phyloP scores from a whole-genome alignment of 2,113 vertebrate genomes.

The Bos javanicus region DNA sequence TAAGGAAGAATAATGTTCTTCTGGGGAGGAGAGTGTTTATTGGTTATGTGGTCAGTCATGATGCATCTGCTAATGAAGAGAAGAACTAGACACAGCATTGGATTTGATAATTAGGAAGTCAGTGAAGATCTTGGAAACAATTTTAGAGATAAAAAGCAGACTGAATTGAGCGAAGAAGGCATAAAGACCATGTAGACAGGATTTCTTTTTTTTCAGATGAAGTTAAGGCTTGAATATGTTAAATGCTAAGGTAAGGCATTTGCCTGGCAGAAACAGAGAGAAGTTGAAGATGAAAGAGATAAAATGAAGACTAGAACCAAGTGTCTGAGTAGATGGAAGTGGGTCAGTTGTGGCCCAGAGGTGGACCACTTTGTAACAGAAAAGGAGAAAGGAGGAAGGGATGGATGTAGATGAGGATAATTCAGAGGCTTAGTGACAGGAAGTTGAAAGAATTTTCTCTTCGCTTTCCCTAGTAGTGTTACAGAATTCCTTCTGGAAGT shows the following conservation, averaged over 20 bases:
- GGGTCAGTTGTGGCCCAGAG: not conserved
- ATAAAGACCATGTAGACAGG: conserved; percentile 1
- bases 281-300: conserved; percentile 24
- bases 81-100: not conserved
- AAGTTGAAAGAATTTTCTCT: conserved; percentile 54
- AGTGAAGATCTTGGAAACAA: not conserved
- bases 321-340: conserved; percentile 18
- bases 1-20: not conserved
- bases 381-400: conserved; percentile 18
- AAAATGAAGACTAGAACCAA: conserved; percentile 29
- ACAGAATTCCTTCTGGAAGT: conserved; percentile 71
- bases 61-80: not conserved
- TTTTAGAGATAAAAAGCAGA: conserved; percentile 20
- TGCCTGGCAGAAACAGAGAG: not conserved
- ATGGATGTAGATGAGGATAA: conserved; percentile 22
- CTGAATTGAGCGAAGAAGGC: conserved; percentile 22
- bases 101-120: conserved; percentile 19
- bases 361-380: conserved; percentile 15
- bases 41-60: not conserved
- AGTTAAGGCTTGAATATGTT: conserved; percentile 47
- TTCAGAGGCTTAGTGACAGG: conserved; percentile 51
- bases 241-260: not conserved
- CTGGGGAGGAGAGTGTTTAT: not conserved
- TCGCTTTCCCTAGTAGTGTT: conserved; percentile 48
- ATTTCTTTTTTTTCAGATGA: conserved; percentile 16